Base-by-base conservation (phyloP, 2,797 vertebrate genomes). In the Crenuchus spilurus region DNA sequence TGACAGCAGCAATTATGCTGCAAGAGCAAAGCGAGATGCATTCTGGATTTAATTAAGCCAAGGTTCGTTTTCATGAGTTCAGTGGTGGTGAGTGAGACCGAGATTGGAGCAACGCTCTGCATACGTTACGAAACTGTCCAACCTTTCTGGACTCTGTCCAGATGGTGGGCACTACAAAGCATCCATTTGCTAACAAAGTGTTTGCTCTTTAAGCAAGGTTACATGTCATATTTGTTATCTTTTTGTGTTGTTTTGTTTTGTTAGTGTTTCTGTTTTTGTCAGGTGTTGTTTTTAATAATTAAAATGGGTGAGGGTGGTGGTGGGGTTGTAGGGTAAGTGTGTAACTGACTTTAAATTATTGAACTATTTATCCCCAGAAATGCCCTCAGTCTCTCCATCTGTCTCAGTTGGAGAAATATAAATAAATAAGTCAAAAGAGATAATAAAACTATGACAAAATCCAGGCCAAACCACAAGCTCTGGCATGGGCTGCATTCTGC, bases 261-360 rank as follows among this genome's bases (percentile, higher is more conserved):
- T 83, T 79, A 41, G 64, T 35, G n/a, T 58, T 75, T 63, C 76
- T 72, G 61, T 48, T 69, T 75, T 83, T 54, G 71, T 90, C 86
- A 88, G 86, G 88, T 84, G 78, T 82, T 76, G 74, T 74, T 88
- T 88, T 88, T 88, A 88, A 90, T 90, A 83, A 90, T 88, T 89
- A 83, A 90, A 84, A 82, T 83, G 80, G 81, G 72, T n/a, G 52
- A 77, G 81, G 77, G 66, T 44, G 75, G 69, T 57, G 62, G 62
- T 35, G 63, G 63, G 71, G 76, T 67, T 72, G 49, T 24, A 66
- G 79, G 65, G 66, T 74, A 75, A 75, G 73, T 44, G 57, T 75
- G 77, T 71, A 84, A 87, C 84, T 81, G 80, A 87, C 84, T 82
- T 84, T 90, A 82, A 88, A 88, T 90, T 88, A 89, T 88, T 88